A percentile compares a stretch with the other conserved stretches of the same genome.
These are phyloP conservation scores for Engystomops pustulosus DNA, from an alignment of 2,113 vertebrate species.

Conservation along the genomic window DNA sequence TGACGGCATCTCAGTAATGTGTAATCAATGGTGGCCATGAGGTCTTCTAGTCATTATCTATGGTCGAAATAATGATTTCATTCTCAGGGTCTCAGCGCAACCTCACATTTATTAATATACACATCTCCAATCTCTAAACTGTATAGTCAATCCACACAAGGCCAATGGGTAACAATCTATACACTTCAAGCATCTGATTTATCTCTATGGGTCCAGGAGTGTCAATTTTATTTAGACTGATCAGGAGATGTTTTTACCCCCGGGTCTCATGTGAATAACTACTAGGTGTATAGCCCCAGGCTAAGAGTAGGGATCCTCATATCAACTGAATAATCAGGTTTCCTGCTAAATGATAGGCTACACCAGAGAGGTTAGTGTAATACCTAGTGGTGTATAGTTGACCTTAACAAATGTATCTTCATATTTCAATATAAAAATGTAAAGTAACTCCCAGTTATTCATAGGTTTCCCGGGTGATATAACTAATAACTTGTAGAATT, in stretches of 20 bases:
- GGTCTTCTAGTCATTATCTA: background rate
- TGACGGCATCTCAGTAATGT: background rate
- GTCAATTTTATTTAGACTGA: background rate
- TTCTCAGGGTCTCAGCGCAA: slow-evolving; percentile 14
- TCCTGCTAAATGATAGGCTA: background rate
- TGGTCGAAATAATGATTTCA: background rate
- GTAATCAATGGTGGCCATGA: background rate
- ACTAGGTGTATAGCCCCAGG: background rate
- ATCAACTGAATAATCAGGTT: background rate
- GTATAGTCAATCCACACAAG: background rate
- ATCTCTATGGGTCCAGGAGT: background rate
- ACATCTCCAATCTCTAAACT: background rate
- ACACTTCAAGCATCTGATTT: background rate
- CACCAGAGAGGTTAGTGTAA: too few species aligned
- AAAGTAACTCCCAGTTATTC: too few species aligned
- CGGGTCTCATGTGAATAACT: background rate
- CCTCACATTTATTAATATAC: slow-evolving; percentile 11
- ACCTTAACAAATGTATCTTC: too few species aligned
- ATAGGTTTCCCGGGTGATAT: too few species aligned
- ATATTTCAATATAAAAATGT: too few species aligned
- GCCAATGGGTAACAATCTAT: background rate
- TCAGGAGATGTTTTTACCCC: background rate
- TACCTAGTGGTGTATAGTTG: too few species aligned
- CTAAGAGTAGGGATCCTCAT: background rate
- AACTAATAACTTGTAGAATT: too few species aligned